Base-by-base conservation (phyloP, 2,797 vertebrate genomes). In the Propithecus deckenii region DNA sequence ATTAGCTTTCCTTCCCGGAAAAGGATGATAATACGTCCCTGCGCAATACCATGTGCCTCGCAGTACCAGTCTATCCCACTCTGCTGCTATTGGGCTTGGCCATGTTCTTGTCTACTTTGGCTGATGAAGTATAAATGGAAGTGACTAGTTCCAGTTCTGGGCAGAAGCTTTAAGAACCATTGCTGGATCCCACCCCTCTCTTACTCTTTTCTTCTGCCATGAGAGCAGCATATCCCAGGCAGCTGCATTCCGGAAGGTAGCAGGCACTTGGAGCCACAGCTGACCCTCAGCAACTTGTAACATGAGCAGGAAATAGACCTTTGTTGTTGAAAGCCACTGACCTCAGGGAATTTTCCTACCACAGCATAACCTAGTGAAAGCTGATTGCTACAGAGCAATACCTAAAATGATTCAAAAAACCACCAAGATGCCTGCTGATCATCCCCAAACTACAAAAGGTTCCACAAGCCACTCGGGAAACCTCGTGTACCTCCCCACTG, bases 241-340 rank as follows among this genome's bases (percentile, higher is more conserved):
- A 46, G 22, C 3, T 50, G 6, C 17, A 43, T 48, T 50, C 43
- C 55, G 18, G 50, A 32, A 76, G 1, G 12, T 25, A 46, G 75
- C 25, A 28, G 3, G 46, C 35, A 5, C 23, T 41, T n/a, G 38
- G 41, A 67, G 30, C 38, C 43, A 43, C 32, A 38, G n/a, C 59
- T 57, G 67, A 95, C 28, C 41, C 72, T 67, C 85, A 61, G n/a
- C 38, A 38, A 78, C 46, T 38, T 86, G 22, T 50, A 85, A 38
- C 4, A 35, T 2, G 28, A 84, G n/a, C 12, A 20, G 57, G 38
- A 87, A 96, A 87, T 5, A 32, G 6, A 50, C 30, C 43, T 90
- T 65, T 69, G 61, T 52, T 57, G 23, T n/a, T 61, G 74, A 83
- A 95, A 95, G 50, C 30, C 69, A 35, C 23, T 0, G 46, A 69